Evolutionary conservation across 92 coral and sea anemone species (phyloP), one percentile per base, ranked within the genome.

Genomic region (Palythoa heliodiscus): DNA sequence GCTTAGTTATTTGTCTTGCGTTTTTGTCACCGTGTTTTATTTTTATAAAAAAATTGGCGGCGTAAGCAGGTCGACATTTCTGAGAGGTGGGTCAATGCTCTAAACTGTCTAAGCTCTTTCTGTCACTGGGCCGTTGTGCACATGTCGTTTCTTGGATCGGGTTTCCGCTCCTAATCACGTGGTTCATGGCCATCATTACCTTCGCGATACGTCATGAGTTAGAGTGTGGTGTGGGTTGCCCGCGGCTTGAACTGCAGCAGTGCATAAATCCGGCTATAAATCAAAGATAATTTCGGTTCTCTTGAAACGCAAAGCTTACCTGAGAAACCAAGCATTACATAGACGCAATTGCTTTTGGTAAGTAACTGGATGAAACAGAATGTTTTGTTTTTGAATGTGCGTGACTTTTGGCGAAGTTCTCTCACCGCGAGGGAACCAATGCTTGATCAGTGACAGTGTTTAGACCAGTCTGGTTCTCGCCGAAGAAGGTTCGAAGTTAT

Each of bases 231-330:
- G 22, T 76, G n/a, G 57, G 82, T 50, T 58, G 82, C 73, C 73
- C 57, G 73, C 73, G 83, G 83, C 55, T 79, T 69, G 71, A 77
- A 79, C 83, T 24, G 64, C 83, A 79, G 24, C 48, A 79, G 83
- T 79, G 83, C 73, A 79, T 63, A 43, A 79, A 61, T 79, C 83
- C 83, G 83, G 83, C 83, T 79, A 38, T 79, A 79, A 79, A 79
- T 79, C 83, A 79, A 79, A 79, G 50, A 79, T 79, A 79, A 39
- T 61, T 25, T 79, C 38, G 73, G 73, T 79, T 79, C 83, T 79
- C 60, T 63, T 38, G 72, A 63, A 79, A 67, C 83, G n/a, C 83
- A 63, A 63, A 79, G 83, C 72, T 79, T 79, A 43, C 73, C 58
- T 29, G 48, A 64, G 83, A 79, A 63, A 69, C 73, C 83, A 79